Conservation (phyloP, 2,113 vertebrate species). For the human (Homo sapiens) region DNA sequence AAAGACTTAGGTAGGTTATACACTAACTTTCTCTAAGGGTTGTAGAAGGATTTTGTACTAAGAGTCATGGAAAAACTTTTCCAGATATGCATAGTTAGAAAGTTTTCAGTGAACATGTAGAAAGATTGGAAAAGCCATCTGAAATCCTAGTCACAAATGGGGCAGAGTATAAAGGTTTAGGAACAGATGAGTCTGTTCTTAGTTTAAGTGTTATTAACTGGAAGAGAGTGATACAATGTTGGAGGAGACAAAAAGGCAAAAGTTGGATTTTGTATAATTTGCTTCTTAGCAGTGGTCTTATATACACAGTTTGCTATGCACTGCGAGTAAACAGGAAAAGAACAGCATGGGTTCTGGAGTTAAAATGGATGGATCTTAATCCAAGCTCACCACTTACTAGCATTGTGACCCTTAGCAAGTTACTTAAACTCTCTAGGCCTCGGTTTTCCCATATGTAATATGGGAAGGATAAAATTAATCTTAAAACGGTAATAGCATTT, state of each 20-base stretch:
- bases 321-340: background rate
- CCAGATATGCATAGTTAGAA: background rate
- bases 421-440: background rate
- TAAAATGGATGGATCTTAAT: background rate
- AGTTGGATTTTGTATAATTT: background rate
- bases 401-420: background rate
- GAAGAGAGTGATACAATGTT: background rate
- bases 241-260: background rate
- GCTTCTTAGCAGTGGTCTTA: background rate
- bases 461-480: background rate
- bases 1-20: conserved; percentile 9
- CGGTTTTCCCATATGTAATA: background rate
- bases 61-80: background rate
- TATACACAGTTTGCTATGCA: background rate
- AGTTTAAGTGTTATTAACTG: background rate
- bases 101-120: background rate
- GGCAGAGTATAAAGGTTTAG: background rate
- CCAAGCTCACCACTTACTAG: background rate
- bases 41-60: background rate
- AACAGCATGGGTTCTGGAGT: background rate
- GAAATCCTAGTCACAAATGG: background rate
- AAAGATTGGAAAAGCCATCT: background rate
- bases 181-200: background rate
- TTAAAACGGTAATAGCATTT: background rate
- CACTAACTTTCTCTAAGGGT: background rate